phyloP scores from a whole-genome alignment of 64 coral and sea anemone species.

The Trachythela sp. region DNA sequence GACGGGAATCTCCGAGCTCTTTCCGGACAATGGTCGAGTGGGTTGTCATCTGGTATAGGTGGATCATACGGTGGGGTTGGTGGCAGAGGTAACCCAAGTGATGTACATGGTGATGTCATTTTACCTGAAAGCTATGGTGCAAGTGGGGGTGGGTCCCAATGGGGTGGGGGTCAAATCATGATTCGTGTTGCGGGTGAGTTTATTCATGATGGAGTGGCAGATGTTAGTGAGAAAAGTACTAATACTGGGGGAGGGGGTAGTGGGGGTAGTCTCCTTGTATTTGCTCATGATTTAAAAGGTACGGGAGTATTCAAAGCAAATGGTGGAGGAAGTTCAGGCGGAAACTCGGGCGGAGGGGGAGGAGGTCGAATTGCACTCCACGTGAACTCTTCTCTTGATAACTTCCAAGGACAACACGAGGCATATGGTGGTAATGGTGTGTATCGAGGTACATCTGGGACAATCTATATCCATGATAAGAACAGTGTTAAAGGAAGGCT shows the following conservation, averaged over 20 bases:
- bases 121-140: neutral
- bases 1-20: neutral
- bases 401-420: neutral
- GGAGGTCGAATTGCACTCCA: constrained; percentile 85
- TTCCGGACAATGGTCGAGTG: neutral
- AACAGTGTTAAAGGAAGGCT: neutral
- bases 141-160: neutral
- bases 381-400: constrained; percentile 15
- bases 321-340: neutral
- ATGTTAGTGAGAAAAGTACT: neutral
- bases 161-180: neutral
- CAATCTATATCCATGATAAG: neutral
- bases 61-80: neutral
- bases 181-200: neutral
- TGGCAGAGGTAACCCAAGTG: neutral
- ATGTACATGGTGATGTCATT: neutral
- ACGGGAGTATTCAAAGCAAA: neutral
- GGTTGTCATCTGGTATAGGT: neutral
- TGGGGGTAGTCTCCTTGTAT: neutral
- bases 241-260: neutral
- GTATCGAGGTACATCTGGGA: neutral
- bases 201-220: neutral
- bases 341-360: constrained; percentile 47
- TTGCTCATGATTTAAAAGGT: neutral
- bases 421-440: neutral